These are phyloP conservation scores for Lycaena phlaeas DNA, from an alignment of 2,888 invertebrate species.

Conservation along the genomic window DNA sequence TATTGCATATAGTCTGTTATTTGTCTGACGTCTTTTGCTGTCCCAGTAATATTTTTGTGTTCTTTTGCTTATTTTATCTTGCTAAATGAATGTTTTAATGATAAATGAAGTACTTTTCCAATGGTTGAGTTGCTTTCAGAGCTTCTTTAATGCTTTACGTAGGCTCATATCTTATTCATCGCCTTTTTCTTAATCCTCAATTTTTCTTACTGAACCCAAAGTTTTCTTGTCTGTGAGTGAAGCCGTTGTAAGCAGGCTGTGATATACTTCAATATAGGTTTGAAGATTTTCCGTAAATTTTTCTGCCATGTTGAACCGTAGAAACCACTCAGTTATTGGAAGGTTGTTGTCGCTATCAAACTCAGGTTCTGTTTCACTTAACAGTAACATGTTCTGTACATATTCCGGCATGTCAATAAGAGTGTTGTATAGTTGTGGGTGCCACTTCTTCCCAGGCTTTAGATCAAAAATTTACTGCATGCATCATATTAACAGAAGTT, in stretches of 20 bases:
- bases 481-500: too few species aligned
- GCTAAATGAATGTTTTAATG: background rate
- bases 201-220: slow-evolving; percentile 20
- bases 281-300: too few species aligned
- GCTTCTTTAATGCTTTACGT: slow-evolving; percentile 14
- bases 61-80: background rate
- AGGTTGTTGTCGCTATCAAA: too few species aligned
- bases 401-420: too few species aligned
- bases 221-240: slow-evolving; percentile 19
- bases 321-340: too few species aligned
- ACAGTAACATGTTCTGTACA: too few species aligned
- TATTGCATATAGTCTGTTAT: background rate
- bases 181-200: slow-evolving; percentile 18
- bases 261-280: slow-evolving; percentile 28
- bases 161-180: slow-evolving; percentile 21
- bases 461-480: too few species aligned
- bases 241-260: slow-evolving; percentile 27
- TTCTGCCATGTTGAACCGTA: too few species aligned
- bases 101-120: background rate
- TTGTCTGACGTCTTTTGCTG: slow-evolving; percentile 2
- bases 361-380: too few species aligned
- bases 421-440: too few species aligned
- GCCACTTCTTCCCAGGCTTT: too few species aligned
- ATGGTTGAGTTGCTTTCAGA: background rate
- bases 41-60: background rate